Evolutionary conservation across 2,113 vertebrate species (phyloP).

Genomic region (Halcyon malimbica): DNA sequence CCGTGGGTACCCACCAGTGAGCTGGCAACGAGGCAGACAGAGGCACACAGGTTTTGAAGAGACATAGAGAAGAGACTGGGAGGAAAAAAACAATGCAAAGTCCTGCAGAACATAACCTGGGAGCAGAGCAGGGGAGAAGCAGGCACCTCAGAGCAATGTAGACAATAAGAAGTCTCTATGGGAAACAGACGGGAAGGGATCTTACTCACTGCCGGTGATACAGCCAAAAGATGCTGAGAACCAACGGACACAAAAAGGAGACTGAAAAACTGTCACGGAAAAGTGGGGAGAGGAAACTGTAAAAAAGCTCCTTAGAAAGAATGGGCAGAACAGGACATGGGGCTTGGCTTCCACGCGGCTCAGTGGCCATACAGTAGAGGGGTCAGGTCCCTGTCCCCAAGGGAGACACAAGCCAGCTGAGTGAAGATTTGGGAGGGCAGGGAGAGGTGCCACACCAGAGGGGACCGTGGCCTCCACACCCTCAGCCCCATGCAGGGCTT

Average conservation of each 20-base stretch:
- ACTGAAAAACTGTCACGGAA: neutral
- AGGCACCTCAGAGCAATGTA: neutral
- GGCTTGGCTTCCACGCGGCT: neutral
- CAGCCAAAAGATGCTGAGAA: neutral
- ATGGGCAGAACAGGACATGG: rapidly evolving
- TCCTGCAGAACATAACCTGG: neutral
- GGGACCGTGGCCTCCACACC: neutral
- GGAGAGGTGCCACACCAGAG: rapidly evolving
- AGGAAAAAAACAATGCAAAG: neutral
- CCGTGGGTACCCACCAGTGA: neutral
- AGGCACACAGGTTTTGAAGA: neutral
- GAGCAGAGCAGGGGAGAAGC: neutral
- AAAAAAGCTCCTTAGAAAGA: neutral
- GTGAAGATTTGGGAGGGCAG: neutral
- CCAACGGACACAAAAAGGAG: neutral
- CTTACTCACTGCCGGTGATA: neutral
- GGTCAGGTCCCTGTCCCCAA: neutral
- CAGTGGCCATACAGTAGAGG: neutral
- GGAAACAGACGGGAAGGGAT: slow-evolving; percentile 1
- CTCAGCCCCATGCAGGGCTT: neutral
- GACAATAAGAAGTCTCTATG: neutral
- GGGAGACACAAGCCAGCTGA: neutral
- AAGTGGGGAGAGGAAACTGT: neutral
- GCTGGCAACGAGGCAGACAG: neutral
- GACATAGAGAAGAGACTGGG: neutral